Percentiles rank a stretch among this genome's conserved stretches.
Evolutionary conservation across 2,888 invertebrate species (phyloP).

Genomic region (Lasius platythorax): DNA sequence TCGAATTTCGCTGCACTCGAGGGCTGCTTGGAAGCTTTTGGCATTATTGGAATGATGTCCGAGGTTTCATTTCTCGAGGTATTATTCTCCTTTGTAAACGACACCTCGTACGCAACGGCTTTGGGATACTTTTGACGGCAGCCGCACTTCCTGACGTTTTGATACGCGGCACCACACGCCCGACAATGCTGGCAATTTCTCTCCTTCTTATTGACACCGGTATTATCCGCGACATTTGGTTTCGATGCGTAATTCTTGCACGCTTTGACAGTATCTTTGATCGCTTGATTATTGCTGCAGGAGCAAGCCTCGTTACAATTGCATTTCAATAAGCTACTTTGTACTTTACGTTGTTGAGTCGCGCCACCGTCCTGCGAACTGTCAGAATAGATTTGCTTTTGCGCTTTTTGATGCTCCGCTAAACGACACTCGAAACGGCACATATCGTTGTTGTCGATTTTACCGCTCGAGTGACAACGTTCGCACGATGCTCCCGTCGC

Average conservation of each 20-base stretch:
- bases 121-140: constrained; percentile 82
- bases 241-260: constrained; percentile 56
- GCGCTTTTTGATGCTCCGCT: constrained; percentile 45
- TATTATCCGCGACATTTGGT: constrained; percentile 57
- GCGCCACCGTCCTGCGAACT: constrained; percentile 44
- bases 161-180: constrained; percentile 79
- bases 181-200: constrained; percentile 77
- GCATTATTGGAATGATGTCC: constrained; percentile 42
- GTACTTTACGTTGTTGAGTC: constrained; percentile 67
- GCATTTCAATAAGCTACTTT: constrained; percentile 68
- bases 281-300: constrained; percentile 69
- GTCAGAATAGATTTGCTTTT: constrained; percentile 50
- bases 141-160: constrained; percentile 76
- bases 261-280: constrained; percentile 47
- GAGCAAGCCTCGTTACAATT: constrained; percentile 73
- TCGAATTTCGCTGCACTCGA: constrained; percentile 62
- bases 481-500: constrained; percentile 27
- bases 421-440: constrained; percentile 41
- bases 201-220: constrained; percentile 57
- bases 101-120: constrained; percentile 86
- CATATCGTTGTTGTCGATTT: constrained; percentile 46
- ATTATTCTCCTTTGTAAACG: constrained; percentile 80
- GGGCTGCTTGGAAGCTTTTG: constrained; percentile 61
- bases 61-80: constrained; percentile 60
- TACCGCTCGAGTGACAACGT: constrained; percentile 40